Evolutionary conservation across 2,888 invertebrate species (phyloP).

Genomic region (Tipula lateralis): DNA sequence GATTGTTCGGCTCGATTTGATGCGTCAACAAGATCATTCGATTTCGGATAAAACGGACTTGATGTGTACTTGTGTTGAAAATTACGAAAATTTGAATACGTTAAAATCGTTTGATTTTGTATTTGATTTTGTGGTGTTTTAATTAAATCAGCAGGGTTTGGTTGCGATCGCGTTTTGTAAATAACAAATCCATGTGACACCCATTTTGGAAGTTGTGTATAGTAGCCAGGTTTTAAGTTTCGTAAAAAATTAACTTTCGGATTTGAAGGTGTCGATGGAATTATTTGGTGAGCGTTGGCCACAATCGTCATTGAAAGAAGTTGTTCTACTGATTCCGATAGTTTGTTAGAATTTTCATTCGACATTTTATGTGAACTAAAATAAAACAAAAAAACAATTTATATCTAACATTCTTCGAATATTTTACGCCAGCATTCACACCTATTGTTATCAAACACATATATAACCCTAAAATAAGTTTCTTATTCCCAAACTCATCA

Average conservation of each 20-base stretch:
- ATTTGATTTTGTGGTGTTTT: neutral
- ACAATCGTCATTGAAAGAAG: neutral
- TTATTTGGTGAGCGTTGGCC: neutral
- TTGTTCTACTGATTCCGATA: neutral
- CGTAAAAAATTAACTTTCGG: neutral
- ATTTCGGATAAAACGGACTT: neutral
- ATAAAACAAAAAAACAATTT: neutral
- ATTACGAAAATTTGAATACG: neutral
- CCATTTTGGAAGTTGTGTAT: neutral
- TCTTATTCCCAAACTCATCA: neutral
- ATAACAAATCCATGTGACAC: neutral
- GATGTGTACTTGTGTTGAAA: neutral
- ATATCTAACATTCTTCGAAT: neutral
- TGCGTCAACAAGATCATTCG: neutral
- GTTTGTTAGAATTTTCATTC: neutral
- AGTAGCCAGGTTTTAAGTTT: neutral
- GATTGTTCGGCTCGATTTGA: neutral
- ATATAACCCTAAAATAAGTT: neutral
- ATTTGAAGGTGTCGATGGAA: neutral
- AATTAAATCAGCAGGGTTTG: neutral
- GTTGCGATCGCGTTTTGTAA: neutral
- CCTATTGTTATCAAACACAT: neutral
- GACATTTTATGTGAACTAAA: neutral
- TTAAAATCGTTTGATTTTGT: neutral
- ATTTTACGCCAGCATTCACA: slow-evolving; percentile 7